Conservation (phyloP, 2,797 vertebrate genomes). For the Myotis vivesi region DNA sequence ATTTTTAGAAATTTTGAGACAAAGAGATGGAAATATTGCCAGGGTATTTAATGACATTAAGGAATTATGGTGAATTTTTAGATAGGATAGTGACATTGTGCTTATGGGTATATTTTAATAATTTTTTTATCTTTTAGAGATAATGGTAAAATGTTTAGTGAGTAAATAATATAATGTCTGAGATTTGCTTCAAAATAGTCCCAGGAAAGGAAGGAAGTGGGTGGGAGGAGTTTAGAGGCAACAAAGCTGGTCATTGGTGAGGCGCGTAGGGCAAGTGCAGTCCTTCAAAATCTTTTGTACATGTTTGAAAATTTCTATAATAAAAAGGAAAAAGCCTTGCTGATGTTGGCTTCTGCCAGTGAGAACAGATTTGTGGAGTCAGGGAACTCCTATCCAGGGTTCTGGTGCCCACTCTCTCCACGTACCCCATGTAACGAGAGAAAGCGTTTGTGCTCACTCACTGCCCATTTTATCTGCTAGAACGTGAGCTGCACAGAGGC, state of each 20-base stretch:
- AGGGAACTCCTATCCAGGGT: background rate
- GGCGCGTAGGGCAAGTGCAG: rapidly evolving
- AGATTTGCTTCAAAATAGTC: background rate
- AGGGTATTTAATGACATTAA: background rate
- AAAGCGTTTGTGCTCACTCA: too few relatives aligned
- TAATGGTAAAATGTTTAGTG: background rate
- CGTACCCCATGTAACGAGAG: too few relatives aligned
- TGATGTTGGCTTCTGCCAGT: background rate
- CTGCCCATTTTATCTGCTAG: background rate
- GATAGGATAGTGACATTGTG: background rate
- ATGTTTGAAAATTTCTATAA: background rate
- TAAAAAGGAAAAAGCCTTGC: background rate
- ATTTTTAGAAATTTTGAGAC: background rate
- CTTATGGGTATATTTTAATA: background rate
- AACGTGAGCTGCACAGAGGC: background rate
- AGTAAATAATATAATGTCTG: background rate
- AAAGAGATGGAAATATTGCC: background rate
- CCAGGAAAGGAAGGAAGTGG: background rate
- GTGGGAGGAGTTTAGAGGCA: background rate
- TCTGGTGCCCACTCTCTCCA: background rate
- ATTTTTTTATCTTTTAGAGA: background rate
- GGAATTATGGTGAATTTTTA: background rate
- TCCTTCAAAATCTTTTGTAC: background rate
- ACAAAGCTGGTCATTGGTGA: background rate
- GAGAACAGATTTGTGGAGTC: background rate